phyloP scores from a whole-genome alignment of 2,888 invertebrate species.

The Gasteruption jaculator region DNA sequence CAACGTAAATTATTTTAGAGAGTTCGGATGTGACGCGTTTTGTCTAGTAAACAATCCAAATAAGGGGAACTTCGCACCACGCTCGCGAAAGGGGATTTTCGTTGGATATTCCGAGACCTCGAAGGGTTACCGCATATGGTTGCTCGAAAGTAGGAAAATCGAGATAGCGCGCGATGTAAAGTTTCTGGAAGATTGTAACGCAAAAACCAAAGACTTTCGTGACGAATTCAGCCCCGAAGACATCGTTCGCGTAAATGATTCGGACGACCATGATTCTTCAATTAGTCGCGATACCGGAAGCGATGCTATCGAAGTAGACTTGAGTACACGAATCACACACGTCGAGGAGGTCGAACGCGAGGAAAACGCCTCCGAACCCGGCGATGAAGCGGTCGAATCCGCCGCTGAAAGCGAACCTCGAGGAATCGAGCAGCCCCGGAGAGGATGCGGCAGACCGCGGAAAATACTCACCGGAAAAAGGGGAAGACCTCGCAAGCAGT shows the following conservation, averaged over 20 bases:
- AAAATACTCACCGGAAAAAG: conserved; percentile 11
- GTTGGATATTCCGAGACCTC: conserved; percentile 19
- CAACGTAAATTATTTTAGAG: conserved; percentile 22
- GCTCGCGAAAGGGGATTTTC: conserved; percentile 18
- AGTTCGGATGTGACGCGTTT: conserved; percentile 26
- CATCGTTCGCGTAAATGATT: conserved; percentile 1
- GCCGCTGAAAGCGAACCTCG: background rate
- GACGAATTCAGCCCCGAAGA: background rate
- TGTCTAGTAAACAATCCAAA: conserved; percentile 5
- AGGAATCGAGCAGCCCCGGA: background rate
- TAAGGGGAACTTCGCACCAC: conserved; percentile 19
- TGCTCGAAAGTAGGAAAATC: conserved; percentile 10
- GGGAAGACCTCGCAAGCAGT: conserved; percentile 18
- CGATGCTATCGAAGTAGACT: conserved; percentile 3
- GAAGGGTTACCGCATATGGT: conserved; percentile 21
- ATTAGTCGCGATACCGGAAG: background rate
- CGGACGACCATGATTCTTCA: conserved; percentile 3
- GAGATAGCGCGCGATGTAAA: conserved; percentile 19
- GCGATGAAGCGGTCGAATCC: background rate
- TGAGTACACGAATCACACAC: background rate
- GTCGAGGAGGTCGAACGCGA: conserved; percentile 2
- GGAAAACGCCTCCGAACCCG: conserved; percentile 4
- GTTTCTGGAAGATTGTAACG: conserved; percentile 8
- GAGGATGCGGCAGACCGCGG: conserved; percentile 16
- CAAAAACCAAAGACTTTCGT: conserved; percentile 6